Base-by-base conservation (phyloP, 2,797 vertebrate genomes). In the Synaphobranchus kaupii region DNA sequence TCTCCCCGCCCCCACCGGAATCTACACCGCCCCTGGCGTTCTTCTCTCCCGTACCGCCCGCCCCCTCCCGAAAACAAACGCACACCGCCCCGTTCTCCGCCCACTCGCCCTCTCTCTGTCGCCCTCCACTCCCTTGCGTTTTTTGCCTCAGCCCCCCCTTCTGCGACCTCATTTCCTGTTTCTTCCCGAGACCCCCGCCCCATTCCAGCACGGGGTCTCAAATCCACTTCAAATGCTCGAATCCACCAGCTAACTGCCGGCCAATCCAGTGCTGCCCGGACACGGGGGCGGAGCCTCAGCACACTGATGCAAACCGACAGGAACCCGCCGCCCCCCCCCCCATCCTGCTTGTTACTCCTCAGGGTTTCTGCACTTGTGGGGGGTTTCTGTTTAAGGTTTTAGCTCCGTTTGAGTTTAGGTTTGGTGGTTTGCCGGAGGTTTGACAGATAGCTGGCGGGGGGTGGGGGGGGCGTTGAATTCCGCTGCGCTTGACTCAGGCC, bases 311-410 rank as follows among this genome's bases (percentile, higher is more conserved):
- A 47, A 47, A 20, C 13, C n/a, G 20, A 15, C 22, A 80, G 22
- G 15, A 22, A 44, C 5, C 44, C 76, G 3, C 12, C 28, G 28
- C 60, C 88, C 89, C 90, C 91, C 86, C 91, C 90, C 50, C 2
- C 83, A n/a, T 52, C 93, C 93, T 93, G 93, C 95, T 95, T 95
- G 93, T 39, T 91, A 93, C 95, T 95, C 94, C 96, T 96, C 96
- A 97, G 95, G 95, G 94, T 94, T 94, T 95, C 93, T 89, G 92
- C 76, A 91, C 60, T 84, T 15, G 68, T 87, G 68, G 66, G 66
- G 66, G 25, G 93, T 94, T 92, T 94, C 91, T 50, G 54, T 48
- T 28, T 76, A 83, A 88, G 84, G 87, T 87, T 31, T 60, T 68
- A 85, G 31, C 91, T 90, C 88, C 87, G 88, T 88, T 87, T 93